phyloP scores from a whole-genome alignment of 2,797 vertebrate genomes.

The Xenopus petersii region DNA sequence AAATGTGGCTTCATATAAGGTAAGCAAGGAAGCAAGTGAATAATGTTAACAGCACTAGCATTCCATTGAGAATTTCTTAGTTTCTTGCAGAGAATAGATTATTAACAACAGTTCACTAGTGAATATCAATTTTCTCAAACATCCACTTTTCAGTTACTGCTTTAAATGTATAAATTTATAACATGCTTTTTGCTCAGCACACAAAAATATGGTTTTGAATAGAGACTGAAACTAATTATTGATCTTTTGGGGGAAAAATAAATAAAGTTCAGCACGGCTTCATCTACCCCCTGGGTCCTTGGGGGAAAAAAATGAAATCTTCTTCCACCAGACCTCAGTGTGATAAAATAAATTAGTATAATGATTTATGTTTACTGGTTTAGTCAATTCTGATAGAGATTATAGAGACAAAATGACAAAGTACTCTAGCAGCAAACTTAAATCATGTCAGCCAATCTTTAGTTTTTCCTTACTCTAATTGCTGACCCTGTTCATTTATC shows the following conservation, averaged over 20 bases:
- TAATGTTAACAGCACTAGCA: too few species aligned
- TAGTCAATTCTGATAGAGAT: conserved; percentile 86
- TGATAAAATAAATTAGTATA: conserved; percentile 82
- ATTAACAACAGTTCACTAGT: too few species aligned
- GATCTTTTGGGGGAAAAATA: conserved; percentile 54
- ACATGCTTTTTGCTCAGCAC: conserved; percentile 31
- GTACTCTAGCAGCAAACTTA: conserved; percentile 75
- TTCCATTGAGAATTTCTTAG: too few species aligned
- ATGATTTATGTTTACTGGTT: conserved; percentile 84
- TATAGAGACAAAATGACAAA: conserved; percentile 85
- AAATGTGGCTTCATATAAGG: too few species aligned
- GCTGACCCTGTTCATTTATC: conserved; percentile 78
- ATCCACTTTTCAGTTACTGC: too few species aligned
- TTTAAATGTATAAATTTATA: too few species aligned
- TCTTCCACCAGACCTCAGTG: conserved; percentile 65
- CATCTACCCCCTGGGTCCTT: conserved; percentile 63
- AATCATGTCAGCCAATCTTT: conserved; percentile 84
- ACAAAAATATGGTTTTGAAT: conserved; percentile 56
- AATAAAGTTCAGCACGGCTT: conserved; percentile 63
- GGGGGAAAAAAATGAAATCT: conserved; percentile 66
- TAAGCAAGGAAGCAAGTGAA: too few species aligned
- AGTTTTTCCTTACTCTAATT: conserved; percentile 84
- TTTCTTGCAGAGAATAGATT: too few species aligned
- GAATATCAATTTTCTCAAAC: too few species aligned
- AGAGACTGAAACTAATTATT: conserved; percentile 62